Evolutionary conservation across 2,797 vertebrate species (phyloP), one percentile per base, ranked within the genome.

Genomic region (Neomorphus geoffroyi): DNA sequence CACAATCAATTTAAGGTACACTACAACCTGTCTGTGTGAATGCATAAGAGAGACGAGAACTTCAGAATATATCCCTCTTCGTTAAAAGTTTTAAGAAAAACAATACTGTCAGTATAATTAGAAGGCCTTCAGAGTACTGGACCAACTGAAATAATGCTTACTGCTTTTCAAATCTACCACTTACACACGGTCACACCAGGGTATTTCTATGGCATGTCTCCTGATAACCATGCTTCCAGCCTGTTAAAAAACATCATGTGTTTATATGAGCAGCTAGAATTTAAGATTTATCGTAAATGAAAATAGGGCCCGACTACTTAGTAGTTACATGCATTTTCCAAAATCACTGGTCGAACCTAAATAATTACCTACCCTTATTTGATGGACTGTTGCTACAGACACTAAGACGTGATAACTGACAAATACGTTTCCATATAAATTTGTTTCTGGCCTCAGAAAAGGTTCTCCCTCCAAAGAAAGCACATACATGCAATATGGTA

Each of bases 101-200:
- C 41, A 89, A 80, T 14, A 64, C 53, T 62, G 33, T 35, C 54
- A 89, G 50, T 65, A 64, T 48, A 91, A 93, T 83, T 86, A 92
- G 81, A 50, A 88, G 61, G 35, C 54, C 85, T 94, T 91, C 86
- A 56, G 72, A 78, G 35, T 80, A 91, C 50, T 89, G 75, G 64
- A 88, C 65, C 65, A 81, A 66, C 62, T 71, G 65, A 92, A 93
- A 83, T 82, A 94, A 87, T 30, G 39, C 67, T 78, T 90, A 90
- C 77, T 28, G 60, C 67, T 93, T 74, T 80, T 73, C 79, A 94
- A 90, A 92, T 83, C 75, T 81, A 91, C 14, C 75, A 88, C 65
- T 86, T 89, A 72, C n/a, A 91, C n/a, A 91, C 89, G 72, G 72
- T 92, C 88, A 78, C 24, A 86, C 61, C 71, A 88, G 84, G 45